Evolutionary conservation across 2,797 vertebrate species (phyloP).

Genomic region (Sciaenops ocellatus): DNA sequence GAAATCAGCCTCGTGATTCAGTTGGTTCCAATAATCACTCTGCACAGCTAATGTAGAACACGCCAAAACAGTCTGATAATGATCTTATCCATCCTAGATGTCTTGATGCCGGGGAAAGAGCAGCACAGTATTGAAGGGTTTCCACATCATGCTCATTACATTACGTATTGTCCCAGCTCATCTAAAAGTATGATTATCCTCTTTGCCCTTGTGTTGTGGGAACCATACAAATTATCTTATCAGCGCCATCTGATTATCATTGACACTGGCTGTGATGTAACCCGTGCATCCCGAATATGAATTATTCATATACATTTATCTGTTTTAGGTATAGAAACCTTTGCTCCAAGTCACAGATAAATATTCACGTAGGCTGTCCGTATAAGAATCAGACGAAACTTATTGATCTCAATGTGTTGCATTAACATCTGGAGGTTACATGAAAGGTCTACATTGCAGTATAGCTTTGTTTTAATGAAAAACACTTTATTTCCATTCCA

Average conservation of each 20-base stretch:
- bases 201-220: slow-evolving; percentile 76
- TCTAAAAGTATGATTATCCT: slow-evolving; percentile 79
- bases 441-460: not conserved
- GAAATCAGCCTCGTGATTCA: slow-evolving; percentile 78
- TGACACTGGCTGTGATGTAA: slow-evolving; percentile 75
- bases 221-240: slow-evolving; percentile 80
- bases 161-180: slow-evolving; percentile 72
- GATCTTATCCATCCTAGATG: slow-evolving; percentile 80
- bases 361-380: slow-evolving; percentile 38
- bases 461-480: not conserved
- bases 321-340: slow-evolving; percentile 68
- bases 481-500: not conserved
- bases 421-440: slow-evolving; percentile 19
- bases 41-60: slow-evolving; percentile 77
- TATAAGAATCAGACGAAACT: slow-evolving; percentile 8
- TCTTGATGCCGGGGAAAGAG: slow-evolving; percentile 71
- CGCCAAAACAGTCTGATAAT: slow-evolving; percentile 79
- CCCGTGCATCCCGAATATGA: slow-evolving; percentile 61
- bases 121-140: slow-evolving; percentile 64
- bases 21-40: slow-evolving; percentile 81
- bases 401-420: slow-evolving; percentile 27
- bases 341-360: slow-evolving; percentile 52
- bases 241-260: slow-evolving; percentile 75
- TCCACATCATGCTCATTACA: slow-evolving; percentile 78
- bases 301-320: slow-evolving; percentile 83